Percentiles rank a stretch among this genome's conserved stretches.
These are phyloP conservation scores for Corythaeola cristata DNA, from an alignment of 2,113 vertebrate genomes.

Conservation along the genomic window DNA sequence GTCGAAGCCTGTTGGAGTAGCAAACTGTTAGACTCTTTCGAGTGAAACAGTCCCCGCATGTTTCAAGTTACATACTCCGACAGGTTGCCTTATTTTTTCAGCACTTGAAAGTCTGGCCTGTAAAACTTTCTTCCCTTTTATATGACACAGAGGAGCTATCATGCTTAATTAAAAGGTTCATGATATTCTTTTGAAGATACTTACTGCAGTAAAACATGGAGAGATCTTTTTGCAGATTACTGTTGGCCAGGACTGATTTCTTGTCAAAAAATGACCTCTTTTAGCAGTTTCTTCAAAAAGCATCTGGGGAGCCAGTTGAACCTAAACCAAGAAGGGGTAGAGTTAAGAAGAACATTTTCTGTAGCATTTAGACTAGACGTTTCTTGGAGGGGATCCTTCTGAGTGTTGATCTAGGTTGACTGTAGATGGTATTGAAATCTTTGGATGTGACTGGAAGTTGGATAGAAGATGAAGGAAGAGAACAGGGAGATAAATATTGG, in stretches of 20 bases:
- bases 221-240: not conserved
- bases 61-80: not conserved
- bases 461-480: not conserved
- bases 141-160: not conserved
- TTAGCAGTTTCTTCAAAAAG: not conserved
- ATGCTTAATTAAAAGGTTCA: not conserved
- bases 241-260: slow-evolving; percentile 3
- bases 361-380: not conserved
- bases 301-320: not conserved
- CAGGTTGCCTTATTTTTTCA: no score
- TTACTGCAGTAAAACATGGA: not conserved
- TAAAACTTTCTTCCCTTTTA: not conserved
- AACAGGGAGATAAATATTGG: not conserved
- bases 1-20: not conserved
- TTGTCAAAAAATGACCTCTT: not conserved
- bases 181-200: not conserved
- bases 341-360: not conserved
- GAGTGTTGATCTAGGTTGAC: not conserved
- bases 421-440: not conserved
- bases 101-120: not conserved
- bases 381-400: not conserved
- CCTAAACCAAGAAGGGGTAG: not conserved
- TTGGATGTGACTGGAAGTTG: not conserved
- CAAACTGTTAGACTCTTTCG: not conserved
- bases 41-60: not conserved